These are phyloP conservation scores for Hirtodrosophila duncani DNA, from an alignment of 2,888 invertebrate genomes.

Conservation along the genomic window DNA sequence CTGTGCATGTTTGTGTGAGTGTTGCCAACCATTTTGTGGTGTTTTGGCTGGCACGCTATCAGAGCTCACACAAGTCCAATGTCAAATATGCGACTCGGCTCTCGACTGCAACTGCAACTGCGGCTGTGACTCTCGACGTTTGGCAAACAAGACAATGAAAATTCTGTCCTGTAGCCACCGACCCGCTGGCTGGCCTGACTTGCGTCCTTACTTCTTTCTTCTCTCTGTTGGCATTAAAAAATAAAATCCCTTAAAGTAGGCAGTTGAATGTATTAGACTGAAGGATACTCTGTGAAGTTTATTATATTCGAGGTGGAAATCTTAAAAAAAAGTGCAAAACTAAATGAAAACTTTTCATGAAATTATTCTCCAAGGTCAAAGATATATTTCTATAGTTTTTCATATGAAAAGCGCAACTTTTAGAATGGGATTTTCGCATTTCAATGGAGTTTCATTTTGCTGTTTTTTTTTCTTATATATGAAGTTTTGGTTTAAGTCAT, in stretches of 20 bases:
- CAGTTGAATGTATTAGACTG: too few species aligned
- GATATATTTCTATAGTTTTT: too few species aligned
- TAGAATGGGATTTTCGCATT: too few species aligned
- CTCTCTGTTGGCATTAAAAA: slow-evolving; percentile 49
- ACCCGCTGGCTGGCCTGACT: slow-evolving; percentile 23
- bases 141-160: slow-evolving; percentile 71
- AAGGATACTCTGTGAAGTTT: too few species aligned
- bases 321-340: too few species aligned
- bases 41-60: slow-evolving; percentile 65
- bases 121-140: slow-evolving; percentile 35
- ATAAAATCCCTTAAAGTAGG: slow-evolving; percentile 40
- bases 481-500: too few species aligned
- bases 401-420: too few species aligned
- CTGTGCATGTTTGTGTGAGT: slow-evolving; percentile 33
- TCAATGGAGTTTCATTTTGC: too few species aligned
- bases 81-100: slow-evolving; percentile 60
- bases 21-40: slow-evolving; percentile 65
- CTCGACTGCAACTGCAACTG: neutral
- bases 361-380: too few species aligned
- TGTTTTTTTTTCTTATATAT: too few species aligned
- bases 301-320: too few species aligned
- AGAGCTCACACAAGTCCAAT: slow-evolving; percentile 63
- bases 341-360: too few species aligned
- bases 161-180: slow-evolving; percentile 54
- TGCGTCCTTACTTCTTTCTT: neutral